phyloP scores from a whole-genome alignment of 2,888 invertebrate species.

The Halocaridina rubra region DNA sequence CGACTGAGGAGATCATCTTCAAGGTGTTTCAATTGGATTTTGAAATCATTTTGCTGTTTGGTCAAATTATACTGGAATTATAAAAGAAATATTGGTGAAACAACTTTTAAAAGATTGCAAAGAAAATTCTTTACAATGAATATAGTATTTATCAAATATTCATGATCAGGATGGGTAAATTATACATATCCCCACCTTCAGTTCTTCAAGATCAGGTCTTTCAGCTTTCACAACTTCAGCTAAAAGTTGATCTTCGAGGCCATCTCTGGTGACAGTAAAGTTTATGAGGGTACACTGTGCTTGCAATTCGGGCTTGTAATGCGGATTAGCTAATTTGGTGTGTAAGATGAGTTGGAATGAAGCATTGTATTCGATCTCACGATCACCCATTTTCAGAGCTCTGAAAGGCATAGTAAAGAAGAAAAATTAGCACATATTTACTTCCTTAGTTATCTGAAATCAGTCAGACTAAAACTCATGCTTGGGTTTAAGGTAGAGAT shows the following conservation, averaged over 20 bases:
- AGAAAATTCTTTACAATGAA: too few species aligned
- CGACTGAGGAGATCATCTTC: conserved; percentile 93
- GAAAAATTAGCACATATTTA: too few species aligned
- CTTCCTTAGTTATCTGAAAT: too few species aligned
- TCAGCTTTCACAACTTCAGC: conserved; percentile 98
- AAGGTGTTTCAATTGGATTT: conserved; percentile 90
- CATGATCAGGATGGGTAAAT: too few species aligned
- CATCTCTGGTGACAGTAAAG: conserved; percentile 96
- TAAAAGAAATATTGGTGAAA: too few species aligned
- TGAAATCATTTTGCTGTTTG: conserved; percentile 96
- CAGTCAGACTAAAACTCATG: too few species aligned
- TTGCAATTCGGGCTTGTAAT: conserved; percentile 98
- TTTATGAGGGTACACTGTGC: conserved; percentile 97
- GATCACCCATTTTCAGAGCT: conserved; percentile 95
- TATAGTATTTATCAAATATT: too few species aligned
- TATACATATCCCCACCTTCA: conserved; percentile 74
- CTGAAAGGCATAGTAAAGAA: too few species aligned
- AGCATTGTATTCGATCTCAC: conserved; percentile 93
- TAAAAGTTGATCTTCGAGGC: conserved; percentile 92
- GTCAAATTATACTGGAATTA: conserved; percentile 82
- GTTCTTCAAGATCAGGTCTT: conserved; percentile 92
- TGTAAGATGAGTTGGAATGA: conserved; percentile 89
- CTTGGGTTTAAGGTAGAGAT: too few species aligned
- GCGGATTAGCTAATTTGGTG: conserved; percentile 95
- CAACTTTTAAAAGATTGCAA: too few species aligned